phyloP scores from a whole-genome alignment of 2,797 vertebrate species.

The Tokudaia tokunoshimensis region DNA sequence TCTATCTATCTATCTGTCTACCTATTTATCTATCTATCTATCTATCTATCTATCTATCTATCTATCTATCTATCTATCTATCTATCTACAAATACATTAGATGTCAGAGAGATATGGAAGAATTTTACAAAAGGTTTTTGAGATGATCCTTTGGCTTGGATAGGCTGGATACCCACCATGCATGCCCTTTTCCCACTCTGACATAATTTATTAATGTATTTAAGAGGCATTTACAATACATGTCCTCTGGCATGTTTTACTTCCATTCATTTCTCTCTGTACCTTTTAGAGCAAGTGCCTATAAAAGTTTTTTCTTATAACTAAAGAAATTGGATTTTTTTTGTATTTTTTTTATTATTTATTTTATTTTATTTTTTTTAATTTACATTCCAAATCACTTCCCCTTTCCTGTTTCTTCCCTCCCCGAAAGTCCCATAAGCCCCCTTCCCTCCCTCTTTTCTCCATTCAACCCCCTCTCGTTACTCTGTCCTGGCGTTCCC shows the following conservation, averaged over 20 bases:
- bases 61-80: no score
- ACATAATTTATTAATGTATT: neutral
- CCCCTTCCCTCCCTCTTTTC: no score
- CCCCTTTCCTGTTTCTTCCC: no score
- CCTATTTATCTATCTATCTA: no score
- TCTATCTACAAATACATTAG: neutral
- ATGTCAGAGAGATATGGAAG: neutral
- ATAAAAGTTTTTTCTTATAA: neutral
- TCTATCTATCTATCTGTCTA: no score
- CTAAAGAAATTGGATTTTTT: neutral
- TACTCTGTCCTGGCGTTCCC: no score
- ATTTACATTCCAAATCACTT: no score
- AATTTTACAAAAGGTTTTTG: neutral
- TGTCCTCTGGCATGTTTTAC: neutral
- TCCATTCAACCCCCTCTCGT: no score
- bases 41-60: no score
- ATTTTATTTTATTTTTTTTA: no score
- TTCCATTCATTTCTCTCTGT: neutral
- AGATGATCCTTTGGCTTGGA: conserved; percentile 23
- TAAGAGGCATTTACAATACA: neutral
- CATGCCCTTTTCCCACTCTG: neutral
- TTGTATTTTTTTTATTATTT: no score
- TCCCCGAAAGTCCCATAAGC: no score
- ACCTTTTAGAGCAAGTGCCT: conserved; percentile 14
- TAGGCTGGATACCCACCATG: neutral